phyloP scores from a whole-genome alignment of 2,888 invertebrate genomes.

The Microchrysa polita region DNA sequence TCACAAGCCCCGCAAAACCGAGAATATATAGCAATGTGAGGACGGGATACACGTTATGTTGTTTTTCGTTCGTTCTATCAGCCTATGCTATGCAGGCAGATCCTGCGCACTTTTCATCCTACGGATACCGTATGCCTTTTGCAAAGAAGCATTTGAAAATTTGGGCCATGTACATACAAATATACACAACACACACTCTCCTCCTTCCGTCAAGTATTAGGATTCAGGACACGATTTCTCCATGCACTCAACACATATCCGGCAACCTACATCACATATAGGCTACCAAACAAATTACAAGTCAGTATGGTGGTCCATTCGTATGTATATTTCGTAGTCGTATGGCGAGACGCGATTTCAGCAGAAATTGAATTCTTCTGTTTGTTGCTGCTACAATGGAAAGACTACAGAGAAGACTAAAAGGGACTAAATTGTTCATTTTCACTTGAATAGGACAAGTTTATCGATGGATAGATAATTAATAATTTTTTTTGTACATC shows the following conservation, averaged over 20 bases:
- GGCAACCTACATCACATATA: constrained; percentile 39
- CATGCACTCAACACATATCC: constrained; percentile 34
- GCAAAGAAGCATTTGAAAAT: constrained; percentile 33
- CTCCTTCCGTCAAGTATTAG: constrained; percentile 6
- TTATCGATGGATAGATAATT: no score
- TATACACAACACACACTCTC: not conserved
- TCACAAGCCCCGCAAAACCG: not conserved
- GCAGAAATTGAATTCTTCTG: not conserved
- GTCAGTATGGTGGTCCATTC: constrained; percentile 10
- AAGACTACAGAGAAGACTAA: not conserved
- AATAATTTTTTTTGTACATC: no score
- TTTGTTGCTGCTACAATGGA: not conserved
- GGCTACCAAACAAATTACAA: not conserved
- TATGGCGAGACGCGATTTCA: constrained; percentile 22
- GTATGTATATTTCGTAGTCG: not conserved
- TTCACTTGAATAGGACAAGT: no score
- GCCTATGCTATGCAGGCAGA: not conserved
- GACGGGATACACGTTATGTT: not conserved
- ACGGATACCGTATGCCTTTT: constrained; percentile 10
- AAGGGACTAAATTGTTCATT: no score
- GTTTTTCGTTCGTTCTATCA: not conserved
- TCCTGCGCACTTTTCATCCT: constrained; percentile 24
- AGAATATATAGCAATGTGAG: not conserved
- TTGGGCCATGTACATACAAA: constrained; percentile 39
- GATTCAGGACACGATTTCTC: constrained; percentile 37